A percentile compares a stretch with the other conserved stretches of the same genome.
Conservation (phyloP, 2,888 invertebrate species). For the Leptarthrus brevirostris region DNA sequence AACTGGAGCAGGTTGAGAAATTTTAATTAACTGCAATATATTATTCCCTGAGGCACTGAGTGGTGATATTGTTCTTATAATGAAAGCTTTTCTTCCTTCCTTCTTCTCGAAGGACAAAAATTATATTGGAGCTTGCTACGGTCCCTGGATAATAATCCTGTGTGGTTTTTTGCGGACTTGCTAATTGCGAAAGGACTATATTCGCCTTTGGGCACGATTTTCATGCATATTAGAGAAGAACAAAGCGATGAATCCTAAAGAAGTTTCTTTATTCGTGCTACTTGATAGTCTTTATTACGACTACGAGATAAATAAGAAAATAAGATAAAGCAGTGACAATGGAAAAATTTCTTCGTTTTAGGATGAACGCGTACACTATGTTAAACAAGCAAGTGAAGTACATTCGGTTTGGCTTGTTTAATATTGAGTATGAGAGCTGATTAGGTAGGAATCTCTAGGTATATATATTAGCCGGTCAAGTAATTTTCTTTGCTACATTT, state of each 20-base stretch:
- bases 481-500: too few relatives aligned
- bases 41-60: slow-evolving; percentile 19
- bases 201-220: slow-evolving; percentile 31
- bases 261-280: neutral
- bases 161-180: slow-evolving; percentile 10
- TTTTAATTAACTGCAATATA: slow-evolving; percentile 44
- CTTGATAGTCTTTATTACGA: neutral
- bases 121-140: neutral
- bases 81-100: slow-evolving; percentile 16
- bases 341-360: too few relatives aligned
- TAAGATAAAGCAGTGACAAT: too few relatives aligned
- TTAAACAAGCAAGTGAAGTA: too few relatives aligned
- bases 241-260: neutral
- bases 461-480: too few relatives aligned
- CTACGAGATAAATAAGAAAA: too few relatives aligned
- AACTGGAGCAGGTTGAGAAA: neutral
- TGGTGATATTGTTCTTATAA: slow-evolving; percentile 40
- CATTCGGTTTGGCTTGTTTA: too few relatives aligned
- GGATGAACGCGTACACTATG: too few relatives aligned
- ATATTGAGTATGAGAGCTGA: too few relatives aligned
- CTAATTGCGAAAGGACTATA: slow-evolving; percentile 29
- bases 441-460: too few relatives aligned
- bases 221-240: slow-evolving; percentile 15
- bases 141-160: slow-evolving; percentile 17
- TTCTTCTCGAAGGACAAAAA: slow-evolving; percentile 13